Evolutionary conservation across 2,113 vertebrate genomes (phyloP), one percentile per base, ranked within the genome.

Genomic region (Neoarius graeffei): DNA sequence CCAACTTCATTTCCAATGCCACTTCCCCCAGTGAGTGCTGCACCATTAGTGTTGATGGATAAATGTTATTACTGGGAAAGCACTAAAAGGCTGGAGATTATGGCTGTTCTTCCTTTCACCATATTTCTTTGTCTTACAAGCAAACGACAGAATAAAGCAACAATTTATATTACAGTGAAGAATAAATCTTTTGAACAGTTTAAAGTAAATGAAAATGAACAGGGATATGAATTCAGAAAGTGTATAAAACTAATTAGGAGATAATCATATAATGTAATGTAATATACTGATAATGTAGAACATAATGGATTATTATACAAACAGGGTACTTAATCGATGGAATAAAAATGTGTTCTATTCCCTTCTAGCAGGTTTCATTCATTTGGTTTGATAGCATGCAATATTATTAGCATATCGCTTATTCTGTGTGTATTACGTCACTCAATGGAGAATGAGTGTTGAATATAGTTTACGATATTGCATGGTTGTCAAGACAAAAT

Each of bases 11-110:
- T 67, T 74, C 52, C 35, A 48, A 62, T 23, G 11, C 19, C 88
- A 54, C 81, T 80, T 89, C n/a, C 66, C 69, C 77, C 42, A 71
- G 30, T n/a, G 64, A 54, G 25, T 57, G n/a, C 85, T 87, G 11
- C 79, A 81, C 20, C 27, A 81, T 83, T 87, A 73, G 77, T 82
- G 86, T 20, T 86, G 76, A 82, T 82, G 80, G 80, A 76, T 83
- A 59, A 5, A 81, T 76, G 81, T 83, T 73, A 87, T 83, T 83
- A 74, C 35, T 76, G 69, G 64, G 52, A 83, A 83, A 76, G 56
- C 64, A 60, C 80, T 74, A 48, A 82, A 73, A 87, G 86, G 54
- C 60, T 67, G n/a, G 20, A 35, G 64, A 48, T 82, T 87, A 71
- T 66, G 54, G 85, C 27, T 25, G 59, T 54, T 17, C 27, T 50